Percentiles rank a stretch among this genome's conserved stretches.
These are phyloP conservation scores for Leptopilina drosophilae DNA, from an alignment of 2,888 invertebrate species.

Conservation along the genomic window DNA sequence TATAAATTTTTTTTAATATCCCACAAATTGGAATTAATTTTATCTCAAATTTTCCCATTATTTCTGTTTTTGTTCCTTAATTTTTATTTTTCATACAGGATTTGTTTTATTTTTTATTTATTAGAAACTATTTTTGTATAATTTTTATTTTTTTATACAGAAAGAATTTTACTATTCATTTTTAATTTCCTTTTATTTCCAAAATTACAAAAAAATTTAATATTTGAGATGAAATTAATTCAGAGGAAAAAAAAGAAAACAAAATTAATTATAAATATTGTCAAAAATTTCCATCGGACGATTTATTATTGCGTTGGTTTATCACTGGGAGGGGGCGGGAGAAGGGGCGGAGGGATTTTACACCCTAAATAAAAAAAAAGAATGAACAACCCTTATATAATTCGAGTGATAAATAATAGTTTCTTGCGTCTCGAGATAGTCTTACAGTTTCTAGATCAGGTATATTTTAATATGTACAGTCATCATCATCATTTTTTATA, in stretches of 20 bases:
- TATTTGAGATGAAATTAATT: too few species aligned
- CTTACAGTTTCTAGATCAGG: conserved; percentile 39
- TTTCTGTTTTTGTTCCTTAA: too few species aligned
- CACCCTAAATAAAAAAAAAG: not conserved
- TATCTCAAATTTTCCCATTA: too few species aligned
- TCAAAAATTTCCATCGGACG: conserved; percentile 39
- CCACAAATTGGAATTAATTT: not conserved
- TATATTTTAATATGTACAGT: conserved; percentile 63
- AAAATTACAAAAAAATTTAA: too few species aligned
- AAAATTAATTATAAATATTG: not conserved
- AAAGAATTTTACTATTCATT: too few species aligned
- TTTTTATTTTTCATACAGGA: too few species aligned
- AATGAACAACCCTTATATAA: conserved; percentile 27
- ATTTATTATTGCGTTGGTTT: conserved; percentile 39
- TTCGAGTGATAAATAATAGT: conserved; percentile 38
- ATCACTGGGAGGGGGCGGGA: conserved; percentile 26
- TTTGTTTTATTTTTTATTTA: too few species aligned
- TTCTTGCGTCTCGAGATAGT: conserved; percentile 23
- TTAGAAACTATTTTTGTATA: too few species aligned
- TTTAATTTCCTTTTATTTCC: too few species aligned
- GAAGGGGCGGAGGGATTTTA: conserved; percentile 14
- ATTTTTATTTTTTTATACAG: too few species aligned
- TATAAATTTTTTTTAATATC: not conserved
- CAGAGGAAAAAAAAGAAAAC: not conserved
- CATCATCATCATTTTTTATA: conserved; percentile 43